Conservation (phyloP, 2,797 vertebrate species). For the Rhabdophis nuchalis region DNA sequence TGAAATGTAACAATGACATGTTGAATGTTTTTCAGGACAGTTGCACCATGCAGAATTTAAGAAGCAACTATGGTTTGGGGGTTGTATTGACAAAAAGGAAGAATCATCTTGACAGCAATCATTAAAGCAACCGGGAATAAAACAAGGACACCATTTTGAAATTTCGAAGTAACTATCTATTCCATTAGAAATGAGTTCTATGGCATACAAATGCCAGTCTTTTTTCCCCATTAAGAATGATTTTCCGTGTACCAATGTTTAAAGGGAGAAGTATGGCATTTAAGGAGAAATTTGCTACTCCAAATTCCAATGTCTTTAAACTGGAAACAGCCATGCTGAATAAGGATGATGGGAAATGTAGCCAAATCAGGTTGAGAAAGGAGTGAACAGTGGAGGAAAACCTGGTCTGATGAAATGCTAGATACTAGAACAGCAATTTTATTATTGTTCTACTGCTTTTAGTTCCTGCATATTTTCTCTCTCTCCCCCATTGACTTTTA, state of each 20-base stretch:
- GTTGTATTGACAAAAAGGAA: neutral
- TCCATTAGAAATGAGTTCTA: neutral
- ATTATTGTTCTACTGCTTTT: neutral
- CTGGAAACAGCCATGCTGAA: neutral
- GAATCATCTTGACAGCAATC: neutral
- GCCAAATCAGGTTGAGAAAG: neutral
- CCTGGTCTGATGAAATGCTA: neutral
- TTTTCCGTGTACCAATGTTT: neutral
- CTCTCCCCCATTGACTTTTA: neutral
- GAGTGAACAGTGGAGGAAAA: neutral
- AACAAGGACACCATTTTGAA: neutral
- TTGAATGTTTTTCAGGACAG: neutral
- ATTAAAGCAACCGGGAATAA: neutral
- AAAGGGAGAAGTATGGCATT: neutral
- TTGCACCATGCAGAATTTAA: neutral
- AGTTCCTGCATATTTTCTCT: neutral
- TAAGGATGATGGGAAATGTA: neutral
- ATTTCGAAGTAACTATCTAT: neutral
- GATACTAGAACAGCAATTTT: neutral
- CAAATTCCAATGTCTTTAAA: neutral
- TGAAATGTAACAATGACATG: neutral
- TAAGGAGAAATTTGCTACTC: neutral
- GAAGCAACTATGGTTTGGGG: neutral
- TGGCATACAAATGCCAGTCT: neutral
- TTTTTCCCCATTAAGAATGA: neutral